These are phyloP conservation scores for Zosterops hypoxanthus DNA, from an alignment of 2,113 vertebrate species.

Conservation along the genomic window DNA sequence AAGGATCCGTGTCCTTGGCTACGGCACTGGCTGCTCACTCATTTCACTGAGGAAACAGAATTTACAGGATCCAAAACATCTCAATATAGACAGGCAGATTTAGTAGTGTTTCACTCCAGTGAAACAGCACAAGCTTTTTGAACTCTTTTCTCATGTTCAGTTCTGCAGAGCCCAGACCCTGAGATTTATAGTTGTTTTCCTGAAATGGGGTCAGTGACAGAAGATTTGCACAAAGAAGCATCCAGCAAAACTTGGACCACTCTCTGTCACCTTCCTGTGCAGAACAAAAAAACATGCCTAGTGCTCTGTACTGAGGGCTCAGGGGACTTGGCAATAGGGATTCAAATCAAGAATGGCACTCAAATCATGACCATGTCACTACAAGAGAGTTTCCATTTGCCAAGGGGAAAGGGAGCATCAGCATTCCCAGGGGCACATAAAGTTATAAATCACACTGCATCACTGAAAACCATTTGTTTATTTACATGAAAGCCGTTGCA, in stretches of 20 bases:
- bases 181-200: neutral
- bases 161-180: neutral
- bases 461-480: neutral
- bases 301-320: neutral
- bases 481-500: neutral
- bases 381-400: neutral
- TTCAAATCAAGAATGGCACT: neutral
- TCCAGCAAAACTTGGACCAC: neutral
- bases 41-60: slow-evolving; percentile 2
- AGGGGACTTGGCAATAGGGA: neutral
- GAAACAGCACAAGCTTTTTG: neutral
- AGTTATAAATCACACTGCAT: neutral
- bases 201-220: neutral
- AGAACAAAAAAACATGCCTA: neutral
- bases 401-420: neutral
- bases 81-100: neutral
- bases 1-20: neutral
- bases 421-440: neutral
- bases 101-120: neutral
- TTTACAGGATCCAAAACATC: neutral
- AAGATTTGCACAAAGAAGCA: neutral
- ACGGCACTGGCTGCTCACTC: neutral
- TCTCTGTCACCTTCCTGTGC: neutral
- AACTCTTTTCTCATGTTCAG: neutral
- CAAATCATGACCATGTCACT: neutral